Conservation (phyloP, 35 echinoderm and acorn worm genomes). For the Apostichopus californicus region DNA sequence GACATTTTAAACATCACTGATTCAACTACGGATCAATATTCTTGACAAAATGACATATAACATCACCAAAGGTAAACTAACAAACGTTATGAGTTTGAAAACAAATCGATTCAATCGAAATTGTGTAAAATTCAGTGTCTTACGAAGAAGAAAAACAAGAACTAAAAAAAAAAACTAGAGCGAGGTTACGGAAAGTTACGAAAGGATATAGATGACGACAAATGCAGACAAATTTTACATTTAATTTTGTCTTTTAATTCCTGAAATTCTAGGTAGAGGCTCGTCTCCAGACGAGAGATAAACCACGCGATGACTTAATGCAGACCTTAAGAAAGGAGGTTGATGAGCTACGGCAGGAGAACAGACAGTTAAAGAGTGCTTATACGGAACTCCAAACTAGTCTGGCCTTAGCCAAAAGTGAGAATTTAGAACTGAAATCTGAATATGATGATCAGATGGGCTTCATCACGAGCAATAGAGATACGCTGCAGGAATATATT, state of each 20-base stretch:
- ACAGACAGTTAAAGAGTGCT: conserved; percentile 68
- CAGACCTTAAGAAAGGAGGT: conserved; percentile 61
- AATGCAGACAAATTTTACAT: not conserved
- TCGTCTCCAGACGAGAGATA: conserved; percentile 68
- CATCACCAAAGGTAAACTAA: no score
- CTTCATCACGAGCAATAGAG: conserved; percentile 77
- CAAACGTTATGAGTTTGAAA: no score
- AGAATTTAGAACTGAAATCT: conserved; percentile 73
- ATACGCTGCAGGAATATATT: conserved; percentile 78
- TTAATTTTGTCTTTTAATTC: not conserved
- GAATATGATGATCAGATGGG: conserved; percentile 90
- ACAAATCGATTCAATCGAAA: no score
- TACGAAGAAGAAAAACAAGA: no score
- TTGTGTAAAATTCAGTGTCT: no score
- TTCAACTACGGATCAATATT: no score
- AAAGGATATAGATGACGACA: no score
- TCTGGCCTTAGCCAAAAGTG: conserved; percentile 72
- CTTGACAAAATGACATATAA: no score
- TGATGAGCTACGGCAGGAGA: conserved; percentile 78
- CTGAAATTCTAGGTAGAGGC: conserved; percentile 63
- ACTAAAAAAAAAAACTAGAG: no score
- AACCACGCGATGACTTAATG: conserved; percentile 76
- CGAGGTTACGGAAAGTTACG: no score
- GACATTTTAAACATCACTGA: no score
- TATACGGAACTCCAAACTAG: conserved; percentile 86